Evolutionary conservation across 2,113 vertebrate genomes (phyloP).

Genomic region (Pristiophorus japonicus): DNA sequence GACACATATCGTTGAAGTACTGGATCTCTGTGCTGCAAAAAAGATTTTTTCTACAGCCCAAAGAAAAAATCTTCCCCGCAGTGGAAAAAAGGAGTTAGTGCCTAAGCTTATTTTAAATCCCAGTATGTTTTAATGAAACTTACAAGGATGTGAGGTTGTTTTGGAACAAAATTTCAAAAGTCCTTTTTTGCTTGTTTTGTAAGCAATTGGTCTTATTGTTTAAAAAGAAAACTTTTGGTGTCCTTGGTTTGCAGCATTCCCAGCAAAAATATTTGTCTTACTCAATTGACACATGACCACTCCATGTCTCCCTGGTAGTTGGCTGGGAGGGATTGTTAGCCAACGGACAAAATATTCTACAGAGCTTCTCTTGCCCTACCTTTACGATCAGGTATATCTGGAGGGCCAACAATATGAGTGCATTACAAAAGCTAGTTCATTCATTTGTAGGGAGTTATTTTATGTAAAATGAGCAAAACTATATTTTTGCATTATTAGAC

Average conservation of each 20-base stretch:
- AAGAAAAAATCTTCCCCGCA: slow-evolving; percentile 47
- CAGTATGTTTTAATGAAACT: slow-evolving; percentile 38
- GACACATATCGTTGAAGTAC: slow-evolving; percentile 34
- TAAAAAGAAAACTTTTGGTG: slow-evolving; percentile 47
- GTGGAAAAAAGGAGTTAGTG: slow-evolving; percentile 63
- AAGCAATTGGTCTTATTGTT: slow-evolving; percentile 64
- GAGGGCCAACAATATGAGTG: slow-evolving; percentile 46
- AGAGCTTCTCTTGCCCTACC: slow-evolving; percentile 10
- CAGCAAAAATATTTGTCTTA: slow-evolving; percentile 70
- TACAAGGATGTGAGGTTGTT: slow-evolving; percentile 37
- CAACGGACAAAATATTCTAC: slow-evolving; percentile 31
- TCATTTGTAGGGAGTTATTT: slow-evolving; percentile 51
- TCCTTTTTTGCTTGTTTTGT: slow-evolving; percentile 56
- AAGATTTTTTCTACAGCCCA: slow-evolving; percentile 58
- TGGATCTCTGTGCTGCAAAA: slow-evolving; percentile 35
- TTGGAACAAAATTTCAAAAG: slow-evolving; percentile 38
- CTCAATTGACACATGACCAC: slow-evolving; percentile 29
- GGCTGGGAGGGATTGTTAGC: slow-evolving; percentile 31
- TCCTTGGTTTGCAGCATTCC: slow-evolving; percentile 59
- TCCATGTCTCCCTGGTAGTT: slow-evolving; percentile 21
- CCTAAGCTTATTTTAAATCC: slow-evolving; percentile 70
- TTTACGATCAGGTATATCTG: slow-evolving; percentile 30
- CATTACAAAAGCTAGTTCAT: slow-evolving; percentile 56
- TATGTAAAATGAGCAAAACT: slow-evolving; percentile 63
- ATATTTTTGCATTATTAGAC: slow-evolving; percentile 69